Evolutionary conservation across 2,113 vertebrate genomes (phyloP).

Genomic region (Lanius ludovicianus): DNA sequence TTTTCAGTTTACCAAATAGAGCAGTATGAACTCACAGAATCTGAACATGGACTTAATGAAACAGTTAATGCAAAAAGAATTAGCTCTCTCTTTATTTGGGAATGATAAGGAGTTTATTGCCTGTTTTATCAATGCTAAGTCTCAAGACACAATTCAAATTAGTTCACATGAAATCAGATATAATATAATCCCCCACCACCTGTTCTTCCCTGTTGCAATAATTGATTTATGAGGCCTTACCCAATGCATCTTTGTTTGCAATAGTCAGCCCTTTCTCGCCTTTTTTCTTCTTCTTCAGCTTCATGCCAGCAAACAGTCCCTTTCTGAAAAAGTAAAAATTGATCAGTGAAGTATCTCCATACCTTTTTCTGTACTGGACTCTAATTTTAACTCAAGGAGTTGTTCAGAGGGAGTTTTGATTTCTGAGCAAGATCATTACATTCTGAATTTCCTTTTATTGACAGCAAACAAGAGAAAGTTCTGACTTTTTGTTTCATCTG

Average conservation of each 20-base stretch:
- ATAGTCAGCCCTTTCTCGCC: constrained; percentile 77
- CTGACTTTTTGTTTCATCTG: not conserved
- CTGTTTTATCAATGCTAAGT: not conserved
- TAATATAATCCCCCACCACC: not conserved
- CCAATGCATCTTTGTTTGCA: constrained; percentile 82
- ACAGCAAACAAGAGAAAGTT: not conserved
- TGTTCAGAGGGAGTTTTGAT: not conserved
- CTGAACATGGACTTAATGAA: not conserved
- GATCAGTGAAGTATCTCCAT: not conserved
- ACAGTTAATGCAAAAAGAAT: not conserved
- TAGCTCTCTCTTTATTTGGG: not conserved
- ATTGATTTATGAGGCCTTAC: constrained; percentile 80
- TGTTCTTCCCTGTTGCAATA: not conserved
- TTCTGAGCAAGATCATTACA: not conserved
- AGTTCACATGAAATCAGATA: not conserved
- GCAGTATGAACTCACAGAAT: not conserved
- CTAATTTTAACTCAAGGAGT: not conserved
- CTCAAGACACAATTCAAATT: not conserved
- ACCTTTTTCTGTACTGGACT: not conserved
- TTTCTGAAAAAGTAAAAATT: constrained; percentile 71
- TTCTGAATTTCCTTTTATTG: not conserved
- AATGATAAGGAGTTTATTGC: not conserved
- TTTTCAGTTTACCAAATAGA: not conserved
- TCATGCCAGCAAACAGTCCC: constrained; percentile 80
- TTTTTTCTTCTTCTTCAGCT: constrained; percentile 86